These are phyloP conservation scores for Lethenteron camtschaticum DNA, from an alignment of 2,113 vertebrate genomes.

Conservation along the genomic window DNA sequence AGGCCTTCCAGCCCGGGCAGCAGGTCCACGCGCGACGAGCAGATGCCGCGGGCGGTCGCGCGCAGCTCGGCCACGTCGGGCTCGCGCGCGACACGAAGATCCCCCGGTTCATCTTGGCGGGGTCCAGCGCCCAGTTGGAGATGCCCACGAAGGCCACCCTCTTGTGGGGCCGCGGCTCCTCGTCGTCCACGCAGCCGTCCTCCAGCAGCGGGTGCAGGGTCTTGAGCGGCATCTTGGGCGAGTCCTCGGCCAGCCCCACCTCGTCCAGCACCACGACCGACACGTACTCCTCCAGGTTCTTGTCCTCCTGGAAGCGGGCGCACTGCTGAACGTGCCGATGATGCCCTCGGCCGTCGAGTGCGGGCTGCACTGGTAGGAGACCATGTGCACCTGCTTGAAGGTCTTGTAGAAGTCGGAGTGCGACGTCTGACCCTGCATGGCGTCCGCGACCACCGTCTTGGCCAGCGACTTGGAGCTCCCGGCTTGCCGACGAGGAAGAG, in stretches of 20 bases:
- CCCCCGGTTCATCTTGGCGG: slow-evolving; percentile 43
- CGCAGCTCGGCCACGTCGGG: slow-evolving; percentile 30
- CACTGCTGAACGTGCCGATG: slow-evolving; percentile 33
- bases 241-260: slow-evolving; percentile 37
- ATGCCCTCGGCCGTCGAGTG: slow-evolving; percentile 39
- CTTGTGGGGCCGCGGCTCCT: slow-evolving; percentile 25
- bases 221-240: slow-evolving; percentile 39
- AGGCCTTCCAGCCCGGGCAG: slow-evolving; percentile 22
- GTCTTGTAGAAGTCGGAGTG: slow-evolving; percentile 22
- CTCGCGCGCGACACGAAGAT: slow-evolving; percentile 34
- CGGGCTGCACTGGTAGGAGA: slow-evolving; percentile 42
- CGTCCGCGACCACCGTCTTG: slow-evolving; percentile 31
- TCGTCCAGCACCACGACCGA: slow-evolving; percentile 39
- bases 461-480: slow-evolving; percentile 43
- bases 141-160: slow-evolving; percentile 41
- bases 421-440: slow-evolving; percentile 30
- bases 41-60: slow-evolving; percentile 33
- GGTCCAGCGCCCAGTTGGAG: slow-evolving; percentile 43
- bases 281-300: slow-evolving; percentile 30
- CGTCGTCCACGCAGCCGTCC: slow-evolving; percentile 32
- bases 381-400: slow-evolving; percentile 34
- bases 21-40: slow-evolving; percentile 18
- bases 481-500: slow-evolving; percentile 40
- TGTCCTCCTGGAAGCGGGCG: slow-evolving; percentile 33
- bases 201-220: slow-evolving; percentile 37